phyloP scores from a whole-genome alignment of 2,888 invertebrate species.

The Petrolisthes cinctipes region DNA sequence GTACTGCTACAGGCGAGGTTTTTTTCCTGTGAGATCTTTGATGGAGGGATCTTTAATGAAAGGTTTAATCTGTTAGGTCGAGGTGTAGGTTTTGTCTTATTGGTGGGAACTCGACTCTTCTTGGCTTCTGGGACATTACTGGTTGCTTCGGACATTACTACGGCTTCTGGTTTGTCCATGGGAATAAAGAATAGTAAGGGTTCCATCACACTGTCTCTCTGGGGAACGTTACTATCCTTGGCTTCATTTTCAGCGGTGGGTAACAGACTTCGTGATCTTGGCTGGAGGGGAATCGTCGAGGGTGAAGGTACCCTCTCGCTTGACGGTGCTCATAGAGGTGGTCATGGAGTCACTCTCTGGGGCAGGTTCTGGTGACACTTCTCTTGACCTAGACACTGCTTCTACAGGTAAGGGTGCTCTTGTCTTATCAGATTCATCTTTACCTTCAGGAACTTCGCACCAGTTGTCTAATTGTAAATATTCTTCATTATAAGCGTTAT shows the following conservation, averaged over 20 bases:
- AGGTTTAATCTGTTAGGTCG: not conserved
- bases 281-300: constrained; percentile 57
- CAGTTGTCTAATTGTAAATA: not conserved
- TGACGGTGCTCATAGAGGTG: constrained; percentile 37
- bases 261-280: constrained; percentile 57
- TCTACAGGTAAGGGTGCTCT: not conserved
- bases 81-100: not conserved
- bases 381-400: not conserved
- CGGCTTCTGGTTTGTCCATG: constrained; percentile 7
- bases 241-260: constrained; percentile 36
- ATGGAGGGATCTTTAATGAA: not conserved
- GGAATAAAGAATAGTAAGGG: constrained; percentile 48
- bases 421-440: constrained; percentile 12
- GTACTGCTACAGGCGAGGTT: constrained; percentile 24
- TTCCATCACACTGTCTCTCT: constrained; percentile 39
- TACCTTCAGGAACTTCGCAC: not conserved
- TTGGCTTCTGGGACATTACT: not conserved
- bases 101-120: not conserved
- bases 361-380: not conserved
- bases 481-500: not conserved
- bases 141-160: not conserved
- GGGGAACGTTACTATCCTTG: not conserved
- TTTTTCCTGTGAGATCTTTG: not conserved
- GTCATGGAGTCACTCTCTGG: not conserved
- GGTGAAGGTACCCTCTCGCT: constrained; percentile 54